Percentiles rank a stretch among this genome's conserved stretches.
Evolutionary conservation across 2,888 invertebrate species (phyloP).

Genomic region (Asteroscopus sphinx): DNA sequence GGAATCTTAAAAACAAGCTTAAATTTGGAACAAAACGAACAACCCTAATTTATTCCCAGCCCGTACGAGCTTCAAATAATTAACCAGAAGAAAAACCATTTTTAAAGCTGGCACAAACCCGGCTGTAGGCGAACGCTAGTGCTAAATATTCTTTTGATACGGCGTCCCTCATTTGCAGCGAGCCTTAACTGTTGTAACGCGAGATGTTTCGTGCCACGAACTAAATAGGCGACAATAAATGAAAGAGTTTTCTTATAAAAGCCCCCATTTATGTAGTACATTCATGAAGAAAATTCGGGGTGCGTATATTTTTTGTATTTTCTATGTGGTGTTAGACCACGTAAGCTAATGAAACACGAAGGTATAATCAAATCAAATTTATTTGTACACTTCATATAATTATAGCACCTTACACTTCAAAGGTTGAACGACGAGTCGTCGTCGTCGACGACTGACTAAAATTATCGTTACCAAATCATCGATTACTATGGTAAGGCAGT

Average conservation of each 20-base stretch:
- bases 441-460: too few relatives aligned
- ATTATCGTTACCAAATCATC: too few relatives aligned
- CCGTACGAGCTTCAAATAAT: slow-evolving; percentile 15
- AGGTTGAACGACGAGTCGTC: too few relatives aligned
- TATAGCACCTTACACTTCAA: too few relatives aligned
- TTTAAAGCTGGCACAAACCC: slow-evolving; percentile 5
- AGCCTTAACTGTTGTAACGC: slow-evolving; percentile 16
- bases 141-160: slow-evolving; percentile 50
- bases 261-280: not conserved
- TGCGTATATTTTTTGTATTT: too few relatives aligned
- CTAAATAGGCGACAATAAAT: slow-evolving; percentile 43
- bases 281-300: too few relatives aligned
- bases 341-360: too few relatives aligned
- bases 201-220: slow-evolving; percentile 18
- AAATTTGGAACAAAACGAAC: not conserved
- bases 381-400: too few relatives aligned
- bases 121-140: not conserved
- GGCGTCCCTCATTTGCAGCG: slow-evolving; percentile 32
- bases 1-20: too few relatives aligned
- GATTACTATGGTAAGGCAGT: too few relatives aligned
- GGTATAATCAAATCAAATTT: too few relatives aligned
- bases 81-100: not conserved
- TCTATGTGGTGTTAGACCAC: too few relatives aligned
- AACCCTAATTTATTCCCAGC: not conserved
- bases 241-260: slow-evolving; percentile 39